Base-by-base conservation (phyloP, 2,113 vertebrate species). In the Meleagris gallopavo region DNA sequence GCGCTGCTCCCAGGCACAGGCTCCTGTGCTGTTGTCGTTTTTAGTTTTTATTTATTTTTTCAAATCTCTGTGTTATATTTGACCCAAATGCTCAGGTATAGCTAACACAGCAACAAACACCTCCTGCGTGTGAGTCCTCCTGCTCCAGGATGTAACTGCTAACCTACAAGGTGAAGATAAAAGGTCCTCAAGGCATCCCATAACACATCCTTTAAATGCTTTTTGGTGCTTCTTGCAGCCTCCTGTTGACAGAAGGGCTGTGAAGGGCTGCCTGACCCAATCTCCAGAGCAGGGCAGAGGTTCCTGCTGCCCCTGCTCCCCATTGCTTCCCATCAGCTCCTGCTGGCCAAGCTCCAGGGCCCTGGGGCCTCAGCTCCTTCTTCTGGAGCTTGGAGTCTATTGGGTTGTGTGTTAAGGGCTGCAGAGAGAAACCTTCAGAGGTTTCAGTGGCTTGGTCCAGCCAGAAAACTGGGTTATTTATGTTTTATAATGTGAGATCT, bases 401-500 rank as follows among this genome's bases (percentile, higher is more conserved):
- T 29, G 36, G 29, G 27, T 4, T 27, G 72, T n/a, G 60, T 8
- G 3, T n/a, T 50, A 25, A 24, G 14, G 50, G 34, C 38, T 67
- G 62, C 21, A 5, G 74, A 60, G 62, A 79, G n/a, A 41, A 58
- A 69, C 29, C n/a, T 8, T 1, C 29, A 34, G 78, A 46, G 64
- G 32, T 40, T 9, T 75, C 15, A 38, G 25, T 11, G 46, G 32
- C 67, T 85, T 19, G 52, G 69, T 34, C 24, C 55, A 24, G 66
- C 67, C 82, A 54, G 84, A 50, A 57, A 73, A 64, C 18, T 25
- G 41, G 74, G 79, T 80, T 85, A 95, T 96, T 95, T 86, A 86
- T 93, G 89, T 93, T 95, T 94, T 64, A 93, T 88, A 55, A 80
- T 1, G 17, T 93, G 89, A 85, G 93, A 89, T 88, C 93, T 89